Evolutionary conservation across 1,140 invertebrate genomes (phyloP), one percentile per base, ranked within the genome.

Genomic region (Tetraneura akinire): DNA sequence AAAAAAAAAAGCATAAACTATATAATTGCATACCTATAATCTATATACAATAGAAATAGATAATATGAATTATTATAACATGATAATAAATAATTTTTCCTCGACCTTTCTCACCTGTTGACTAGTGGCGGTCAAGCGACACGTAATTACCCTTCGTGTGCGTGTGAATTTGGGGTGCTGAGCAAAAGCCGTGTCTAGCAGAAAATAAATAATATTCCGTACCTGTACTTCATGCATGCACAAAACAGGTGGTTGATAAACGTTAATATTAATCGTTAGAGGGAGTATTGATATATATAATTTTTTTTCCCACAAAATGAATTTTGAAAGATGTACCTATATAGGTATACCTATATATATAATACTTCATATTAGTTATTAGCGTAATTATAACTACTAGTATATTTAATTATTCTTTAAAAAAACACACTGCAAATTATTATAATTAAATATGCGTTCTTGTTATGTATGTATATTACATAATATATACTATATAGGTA

Each of bases 211-310:
- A 71, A 51, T 49, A 49, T 16, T 49, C 18, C 18, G 29, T 47
- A 29, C 29, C 60, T 62, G 29, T 45, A 42, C 64, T 49, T 71
- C 47, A 51, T 16, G 18, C 49, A 21, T 29, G 29, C 49, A 49
- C 3, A 26, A n/a, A 71, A 71, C 68, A 71, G 68, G 68, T 71
- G 68, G 68, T 51, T 71, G 68, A 51, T 71, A 71, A 71, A 71
- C 49, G 23, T 49, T 71, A 26, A 26, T 71, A 4, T 49, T 71
- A 26, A 26, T 71, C 11, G 26, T 71, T 3, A 51, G 45, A 51
- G 68, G 68, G 68, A 51, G 26, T 49, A 70, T 49, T 51, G 68
- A 26, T 49, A 29, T 71, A 51, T n/a, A n/a, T n/a, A n/a, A n/a
- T n/a, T n/a, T n/a, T n/a, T 51, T 71, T 71, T 71, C 68, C 68